These are phyloP conservation scores for Pagetopsis macropterus DNA, from an alignment of 2,797 vertebrate genomes.

Conservation along the genomic window DNA sequence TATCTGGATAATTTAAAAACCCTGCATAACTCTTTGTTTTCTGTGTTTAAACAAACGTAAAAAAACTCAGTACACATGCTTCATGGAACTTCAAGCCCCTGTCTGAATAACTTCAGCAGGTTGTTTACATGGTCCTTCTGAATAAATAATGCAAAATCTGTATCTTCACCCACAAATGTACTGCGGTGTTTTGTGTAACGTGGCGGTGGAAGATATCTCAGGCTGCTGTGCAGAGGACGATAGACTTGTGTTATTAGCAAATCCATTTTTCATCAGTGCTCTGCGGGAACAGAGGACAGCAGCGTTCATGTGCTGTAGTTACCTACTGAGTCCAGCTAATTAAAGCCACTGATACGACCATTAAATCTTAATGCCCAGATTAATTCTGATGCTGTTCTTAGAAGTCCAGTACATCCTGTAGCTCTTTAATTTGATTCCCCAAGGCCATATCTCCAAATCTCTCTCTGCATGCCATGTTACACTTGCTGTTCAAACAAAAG, in stretches of 20 bases:
- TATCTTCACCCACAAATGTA: slow-evolving; percentile 39
- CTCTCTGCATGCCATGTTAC: background rate
- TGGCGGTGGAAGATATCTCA: slow-evolving; percentile 35
- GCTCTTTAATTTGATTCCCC: slow-evolving; percentile 35
- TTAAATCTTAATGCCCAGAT: slow-evolving; percentile 64
- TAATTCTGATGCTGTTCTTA: slow-evolving; percentile 57
- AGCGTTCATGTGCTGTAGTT: slow-evolving; percentile 41
- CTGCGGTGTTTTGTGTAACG: slow-evolving; percentile 50
- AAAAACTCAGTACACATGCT: background rate
- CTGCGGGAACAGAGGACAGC: slow-evolving; percentile 17
- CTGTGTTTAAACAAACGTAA: background rate
- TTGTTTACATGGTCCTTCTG: slow-evolving; percentile 57
- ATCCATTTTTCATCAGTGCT: slow-evolving; percentile 66
- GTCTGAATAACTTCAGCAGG: slow-evolving; percentile 33
- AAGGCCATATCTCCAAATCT: slow-evolving; percentile 21
- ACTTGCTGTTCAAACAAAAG: slow-evolving; percentile 18
- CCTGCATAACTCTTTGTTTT: background rate
- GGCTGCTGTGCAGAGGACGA: slow-evolving; percentile 9
- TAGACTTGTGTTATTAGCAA: slow-evolving; percentile 53
- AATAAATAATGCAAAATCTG: slow-evolving; percentile 73
- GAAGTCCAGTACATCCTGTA: slow-evolving; percentile 36
- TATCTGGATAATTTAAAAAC: background rate
- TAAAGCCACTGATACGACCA: slow-evolving; percentile 56
- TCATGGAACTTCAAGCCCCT: slow-evolving; percentile 15
- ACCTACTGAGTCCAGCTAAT: slow-evolving; percentile 57